Evolutionary conservation across 2,888 invertebrate species (phyloP), one percentile per base, ranked within the genome.

Genomic region (Tenthredo amoena): DNA sequence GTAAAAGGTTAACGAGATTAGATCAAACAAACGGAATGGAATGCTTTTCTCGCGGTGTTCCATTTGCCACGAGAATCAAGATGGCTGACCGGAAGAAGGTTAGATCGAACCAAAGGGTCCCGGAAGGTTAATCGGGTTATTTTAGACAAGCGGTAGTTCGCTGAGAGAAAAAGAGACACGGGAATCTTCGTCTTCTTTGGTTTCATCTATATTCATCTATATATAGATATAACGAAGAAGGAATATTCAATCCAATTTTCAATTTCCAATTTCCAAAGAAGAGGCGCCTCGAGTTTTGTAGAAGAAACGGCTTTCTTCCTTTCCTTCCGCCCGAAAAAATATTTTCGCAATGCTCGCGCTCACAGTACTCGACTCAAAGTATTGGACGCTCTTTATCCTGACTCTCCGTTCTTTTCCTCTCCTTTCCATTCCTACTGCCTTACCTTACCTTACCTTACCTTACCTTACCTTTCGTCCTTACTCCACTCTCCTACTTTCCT

Each of bases 241-340:
- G 34, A 68, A 34, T 77, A 77, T 77, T 77, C 31, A 31, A 47
- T 26, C 47, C 77, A 77, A 50, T 50, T 40, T 74, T 43, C 74
- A 74, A 77, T 84, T 40, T 74, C 26, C 74, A 74, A 77, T 84
- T 76, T 55, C 40, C 47, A 72, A 84, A 84, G 43, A 84, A 47
- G 71, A 62, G 26, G 10, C 74, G n/a, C n/a, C 10, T 21, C n/a
- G 26, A 74, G 15, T n/a, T 43, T 68, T 68, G 62, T 86, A 26
- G 34, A 62, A 18, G 50, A 84, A 85, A 31, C 58, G 62, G 68
- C 72, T 72, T 74, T 81, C 85, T 77, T 55, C 40, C 31, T 87
- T 50, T 84, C 84, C 88, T 89, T 90, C 89, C 89, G 88, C 86
- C 87, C 88, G 88, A 91, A 91, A 91, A 91, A 91, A 90, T 91